Evolutionary conservation across 1,140 invertebrate species (phyloP).

Genomic region (Bombus sibiricus): DNA sequence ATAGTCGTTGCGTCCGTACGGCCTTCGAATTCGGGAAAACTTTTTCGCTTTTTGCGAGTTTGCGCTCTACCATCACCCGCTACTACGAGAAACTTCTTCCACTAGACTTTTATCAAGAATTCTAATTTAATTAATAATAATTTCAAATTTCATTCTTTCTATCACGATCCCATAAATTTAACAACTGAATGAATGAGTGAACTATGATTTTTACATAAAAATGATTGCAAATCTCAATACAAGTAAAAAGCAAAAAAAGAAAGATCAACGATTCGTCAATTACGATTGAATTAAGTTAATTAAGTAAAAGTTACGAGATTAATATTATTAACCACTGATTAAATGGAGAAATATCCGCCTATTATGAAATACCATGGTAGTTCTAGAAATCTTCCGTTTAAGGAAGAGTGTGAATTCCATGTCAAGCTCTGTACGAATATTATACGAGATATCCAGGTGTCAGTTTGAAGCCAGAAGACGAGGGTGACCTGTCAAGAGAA

Average conservation of each 20-base stretch:
- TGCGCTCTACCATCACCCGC: not conserved
- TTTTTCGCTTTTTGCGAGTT: conserved; percentile 5
- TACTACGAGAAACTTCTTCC: too few relatives aligned
- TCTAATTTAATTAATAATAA: not conserved
- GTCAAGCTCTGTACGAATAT: not conserved
- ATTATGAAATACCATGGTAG: not conserved
- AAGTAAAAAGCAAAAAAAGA: not conserved
- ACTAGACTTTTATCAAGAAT: not conserved
- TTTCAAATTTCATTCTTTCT: too few relatives aligned
- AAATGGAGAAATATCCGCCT: not conserved
- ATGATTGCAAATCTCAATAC: too few relatives aligned
- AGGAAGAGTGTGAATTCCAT: conserved; percentile 16
- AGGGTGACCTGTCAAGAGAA: conserved; percentile 75
- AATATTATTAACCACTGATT: not conserved
- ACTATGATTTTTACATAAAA: too few relatives aligned
- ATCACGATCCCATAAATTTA: too few relatives aligned
- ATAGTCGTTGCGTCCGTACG: conserved; percentile 31
- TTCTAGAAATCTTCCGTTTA: not conserved
- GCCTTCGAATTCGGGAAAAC: conserved; percentile 38
- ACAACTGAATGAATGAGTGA: too few relatives aligned
- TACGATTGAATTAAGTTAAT: not conserved
- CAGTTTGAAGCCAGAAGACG: conserved; percentile 60
- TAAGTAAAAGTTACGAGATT: not conserved
- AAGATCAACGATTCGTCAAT: not conserved
- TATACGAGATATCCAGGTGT: conserved; percentile 23